Evolutionary conservation across 2,888 invertebrate species (phyloP).

Genomic region (Dastarcus helophoroides): DNA sequence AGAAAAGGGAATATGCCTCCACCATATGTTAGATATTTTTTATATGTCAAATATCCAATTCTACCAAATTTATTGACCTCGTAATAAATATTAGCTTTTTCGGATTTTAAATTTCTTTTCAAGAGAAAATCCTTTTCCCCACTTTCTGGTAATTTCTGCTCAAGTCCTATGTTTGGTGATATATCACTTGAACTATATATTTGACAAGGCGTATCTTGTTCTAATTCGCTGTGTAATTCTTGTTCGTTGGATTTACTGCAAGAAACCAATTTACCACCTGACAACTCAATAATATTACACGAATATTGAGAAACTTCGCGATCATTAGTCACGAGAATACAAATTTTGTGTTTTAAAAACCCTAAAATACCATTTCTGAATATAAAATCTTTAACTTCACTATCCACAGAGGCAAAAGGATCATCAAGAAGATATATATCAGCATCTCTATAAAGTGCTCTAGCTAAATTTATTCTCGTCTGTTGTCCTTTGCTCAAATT

Average conservation of each 20-base stretch:
- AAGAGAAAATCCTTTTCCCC: conserved; percentile 8
- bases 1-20: conserved; percentile 20
- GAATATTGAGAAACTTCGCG: conserved; percentile 12
- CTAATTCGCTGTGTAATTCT: conserved; percentile 4
- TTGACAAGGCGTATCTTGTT: no score
- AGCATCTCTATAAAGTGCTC: conserved; percentile 12
- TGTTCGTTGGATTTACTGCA: conserved; percentile 44
- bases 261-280: conserved; percentile 19
- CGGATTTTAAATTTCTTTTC: conserved; percentile 5
- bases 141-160: conserved; percentile 5
- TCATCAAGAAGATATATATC: conserved; percentile 13
- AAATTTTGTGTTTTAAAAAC: conserved; percentile 20
- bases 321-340: conserved; percentile 20
- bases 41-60: conserved; percentile 22
- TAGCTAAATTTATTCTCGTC: conserved; percentile 11
- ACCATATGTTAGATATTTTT: conserved; percentile 22
- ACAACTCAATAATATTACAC: conserved; percentile 18
- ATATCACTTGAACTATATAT: no score
- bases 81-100: conserved; percentile 18
- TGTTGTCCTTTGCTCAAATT: conserved; percentile 13
- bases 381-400: conserved; percentile 8
- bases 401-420: conserved; percentile 9
- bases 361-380: conserved; percentile 13
- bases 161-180: no score
- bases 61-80: conserved; percentile 22